Percentiles rank a stretch among this genome's conserved stretches.
Evolutionary conservation across 2,113 vertebrate species (phyloP).

Genomic region (Sialia sialis): DNA sequence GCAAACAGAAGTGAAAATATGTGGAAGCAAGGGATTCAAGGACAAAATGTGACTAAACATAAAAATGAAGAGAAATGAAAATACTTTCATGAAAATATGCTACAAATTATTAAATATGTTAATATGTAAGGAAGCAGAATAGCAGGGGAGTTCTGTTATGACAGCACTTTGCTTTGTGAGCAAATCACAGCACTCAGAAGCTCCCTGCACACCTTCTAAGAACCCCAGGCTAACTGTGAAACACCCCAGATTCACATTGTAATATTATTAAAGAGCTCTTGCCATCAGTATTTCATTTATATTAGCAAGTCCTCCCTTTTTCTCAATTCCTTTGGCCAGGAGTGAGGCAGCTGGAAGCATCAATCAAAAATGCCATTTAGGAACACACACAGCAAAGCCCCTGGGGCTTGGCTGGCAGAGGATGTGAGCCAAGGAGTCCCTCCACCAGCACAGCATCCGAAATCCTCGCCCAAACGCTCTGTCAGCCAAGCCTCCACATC

Average conservation of each 20-base stretch:
- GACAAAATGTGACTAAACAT: neutral
- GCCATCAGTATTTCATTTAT: conserved; percentile 20
- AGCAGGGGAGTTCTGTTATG: neutral
- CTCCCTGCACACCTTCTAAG: neutral
- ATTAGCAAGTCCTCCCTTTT: neutral
- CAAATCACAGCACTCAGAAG: neutral
- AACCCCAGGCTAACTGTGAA: neutral
- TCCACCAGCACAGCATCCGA: neutral
- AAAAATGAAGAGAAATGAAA: neutral
- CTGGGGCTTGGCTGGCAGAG: neutral
- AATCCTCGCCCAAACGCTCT: neutral
- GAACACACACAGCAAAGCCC: neutral
- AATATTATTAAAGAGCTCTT: neutral
- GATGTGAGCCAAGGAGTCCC: neutral
- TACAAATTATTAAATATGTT: neutral
- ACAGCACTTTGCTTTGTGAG: neutral
- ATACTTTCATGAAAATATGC: neutral
- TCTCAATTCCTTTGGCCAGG: conserved; percentile 5
- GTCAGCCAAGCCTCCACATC: neutral
- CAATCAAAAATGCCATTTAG: conserved; percentile 39
- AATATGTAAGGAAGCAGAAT: neutral
- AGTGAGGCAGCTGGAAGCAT: conserved; percentile 33
- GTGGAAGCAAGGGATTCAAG: conserved; percentile 4
- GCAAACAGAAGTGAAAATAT: neutral
- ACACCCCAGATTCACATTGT: neutral